phyloP scores from a whole-genome alignment of 2,113 vertebrate genomes.

The Glaucidium brasilianum region DNA sequence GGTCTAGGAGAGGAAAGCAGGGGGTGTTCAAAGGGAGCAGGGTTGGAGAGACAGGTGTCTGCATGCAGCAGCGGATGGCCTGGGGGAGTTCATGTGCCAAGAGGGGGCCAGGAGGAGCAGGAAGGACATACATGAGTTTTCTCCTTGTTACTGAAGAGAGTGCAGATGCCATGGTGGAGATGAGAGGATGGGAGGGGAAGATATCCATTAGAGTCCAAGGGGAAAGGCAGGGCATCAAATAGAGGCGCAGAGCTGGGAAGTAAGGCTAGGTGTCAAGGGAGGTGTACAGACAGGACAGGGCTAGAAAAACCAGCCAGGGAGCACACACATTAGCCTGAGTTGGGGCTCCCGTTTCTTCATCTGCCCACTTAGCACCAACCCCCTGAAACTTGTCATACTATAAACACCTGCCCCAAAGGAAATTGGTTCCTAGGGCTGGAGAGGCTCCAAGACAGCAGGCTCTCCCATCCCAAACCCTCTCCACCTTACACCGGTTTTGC shows the following conservation, averaged over 20 bases:
- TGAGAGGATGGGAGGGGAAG: not conserved
- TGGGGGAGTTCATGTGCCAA: not conserved
- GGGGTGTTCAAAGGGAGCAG: not conserved
- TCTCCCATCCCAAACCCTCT: not conserved
- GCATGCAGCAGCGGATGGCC: rapidly evolving
- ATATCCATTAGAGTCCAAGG: not conserved
- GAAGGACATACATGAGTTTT: not conserved
- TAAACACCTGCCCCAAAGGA: not conserved
- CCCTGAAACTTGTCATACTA: not conserved
- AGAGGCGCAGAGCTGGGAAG: not conserved
- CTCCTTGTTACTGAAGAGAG: not conserved
- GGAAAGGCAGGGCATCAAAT: not conserved
- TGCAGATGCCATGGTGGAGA: not conserved
- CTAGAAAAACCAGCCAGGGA: not conserved
- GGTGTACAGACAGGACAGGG: not conserved
- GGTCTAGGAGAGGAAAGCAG: not conserved
- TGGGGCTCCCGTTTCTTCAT: not conserved
- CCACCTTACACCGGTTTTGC: not conserved
- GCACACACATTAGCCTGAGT: not conserved
- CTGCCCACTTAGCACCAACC: not conserved
- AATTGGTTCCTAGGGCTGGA: not conserved
- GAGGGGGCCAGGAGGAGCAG: not conserved
- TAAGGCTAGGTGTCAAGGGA: not conserved
- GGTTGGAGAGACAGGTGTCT: not conserved
- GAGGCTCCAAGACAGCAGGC: not conserved